These are phyloP conservation scores for Salvelinus sp. DNA, from an alignment of 2,113 vertebrate genomes.

Conservation along the genomic window DNA sequence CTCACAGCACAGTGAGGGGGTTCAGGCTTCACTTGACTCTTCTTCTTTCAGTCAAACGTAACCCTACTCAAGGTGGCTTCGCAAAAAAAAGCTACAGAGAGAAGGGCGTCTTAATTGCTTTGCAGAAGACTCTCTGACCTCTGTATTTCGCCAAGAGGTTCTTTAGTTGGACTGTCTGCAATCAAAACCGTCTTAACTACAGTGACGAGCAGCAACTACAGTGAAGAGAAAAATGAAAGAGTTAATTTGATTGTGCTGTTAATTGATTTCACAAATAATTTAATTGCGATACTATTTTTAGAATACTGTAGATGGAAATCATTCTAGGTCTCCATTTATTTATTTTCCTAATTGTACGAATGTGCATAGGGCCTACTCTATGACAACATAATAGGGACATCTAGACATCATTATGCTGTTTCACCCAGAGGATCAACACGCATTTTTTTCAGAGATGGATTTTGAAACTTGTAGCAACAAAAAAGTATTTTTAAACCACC, in stretches of 20 bases:
- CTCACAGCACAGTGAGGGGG: conserved; percentile 7
- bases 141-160: conserved; percentile 89
- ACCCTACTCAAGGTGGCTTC: conserved; percentile 19
- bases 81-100: background rate
- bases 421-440: no score
- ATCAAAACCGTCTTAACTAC: conserved; percentile 80
- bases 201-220: conserved; percentile 75
- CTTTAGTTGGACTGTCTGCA: conserved; percentile 80
- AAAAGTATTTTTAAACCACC: no score
- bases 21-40: conserved; percentile 13
- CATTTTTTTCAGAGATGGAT: background rate
- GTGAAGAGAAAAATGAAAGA: conserved; percentile 26
- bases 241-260: background rate
- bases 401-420: no score
- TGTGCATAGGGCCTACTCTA: background rate
- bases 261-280: conserved; percentile 1
- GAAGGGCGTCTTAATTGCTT: conserved; percentile 16
- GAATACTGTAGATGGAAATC: background rate
- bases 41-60: conserved; percentile 12
- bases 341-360: no score
- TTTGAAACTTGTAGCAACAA: background rate
- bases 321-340: background rate
- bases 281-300: background rate
- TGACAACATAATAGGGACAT: background rate
- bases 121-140: conserved; percentile 69